Evolutionary conservation across 2,113 vertebrate species (phyloP).

Genomic region (Anhinga anhinga): DNA sequence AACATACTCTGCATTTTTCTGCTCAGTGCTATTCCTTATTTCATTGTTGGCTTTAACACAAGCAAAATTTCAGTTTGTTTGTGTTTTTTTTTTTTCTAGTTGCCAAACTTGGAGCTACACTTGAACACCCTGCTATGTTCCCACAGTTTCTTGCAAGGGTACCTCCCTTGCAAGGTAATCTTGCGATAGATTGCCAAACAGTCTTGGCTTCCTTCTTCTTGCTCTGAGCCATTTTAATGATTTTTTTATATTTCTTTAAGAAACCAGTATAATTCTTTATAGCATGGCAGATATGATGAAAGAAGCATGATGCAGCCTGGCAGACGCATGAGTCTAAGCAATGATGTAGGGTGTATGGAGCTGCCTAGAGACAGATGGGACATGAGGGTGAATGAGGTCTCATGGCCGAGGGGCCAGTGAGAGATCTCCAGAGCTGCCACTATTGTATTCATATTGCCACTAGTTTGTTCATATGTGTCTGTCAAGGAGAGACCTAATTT

Average conservation of each 20-base stretch:
- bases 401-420: not conserved
- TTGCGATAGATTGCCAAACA: not conserved
- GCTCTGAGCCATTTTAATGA: not conserved
- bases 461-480: not conserved
- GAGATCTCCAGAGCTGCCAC: not conserved
- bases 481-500: not conserved
- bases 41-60: not conserved
- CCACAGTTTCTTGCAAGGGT: not conserved
- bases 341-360: not conserved
- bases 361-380: not conserved
- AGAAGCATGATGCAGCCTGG: not conserved
- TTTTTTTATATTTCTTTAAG: not conserved
- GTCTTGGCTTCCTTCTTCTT: not conserved
- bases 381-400: not conserved
- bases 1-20: not conserved
- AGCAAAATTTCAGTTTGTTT: not conserved
- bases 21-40: not conserved
- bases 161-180: not conserved
- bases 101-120: not conserved
- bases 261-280: not conserved
- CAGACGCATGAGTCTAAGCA: not conserved
- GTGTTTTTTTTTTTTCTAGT: not conserved
- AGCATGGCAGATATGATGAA: not conserved
- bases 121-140: not conserved
- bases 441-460: not conserved